Conservation (phyloP, 2,888 invertebrate genomes). For the Lithophane socia region DNA sequence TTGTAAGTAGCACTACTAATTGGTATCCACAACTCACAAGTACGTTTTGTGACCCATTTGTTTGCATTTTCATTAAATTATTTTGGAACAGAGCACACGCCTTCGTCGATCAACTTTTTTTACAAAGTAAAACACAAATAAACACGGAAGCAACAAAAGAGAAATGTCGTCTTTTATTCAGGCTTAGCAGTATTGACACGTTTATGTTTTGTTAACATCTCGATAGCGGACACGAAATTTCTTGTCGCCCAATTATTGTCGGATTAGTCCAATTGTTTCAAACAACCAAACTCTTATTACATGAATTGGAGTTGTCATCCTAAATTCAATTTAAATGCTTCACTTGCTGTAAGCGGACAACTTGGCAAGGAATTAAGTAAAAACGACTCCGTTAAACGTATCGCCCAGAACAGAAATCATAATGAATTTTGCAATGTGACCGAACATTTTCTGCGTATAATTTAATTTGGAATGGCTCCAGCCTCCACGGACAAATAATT, state of each 20-base stretch:
- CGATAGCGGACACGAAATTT: slow-evolving; percentile 52
- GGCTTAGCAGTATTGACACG: slow-evolving; percentile 45
- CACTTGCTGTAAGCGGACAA: slow-evolving; percentile 68
- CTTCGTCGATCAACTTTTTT: background rate
- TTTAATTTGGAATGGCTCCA: slow-evolving; percentile 89
- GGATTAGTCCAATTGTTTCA: slow-evolving; percentile 66
- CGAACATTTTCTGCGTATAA: slow-evolving; percentile 85
- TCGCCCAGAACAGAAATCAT: slow-evolving; percentile 77
- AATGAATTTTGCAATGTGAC: slow-evolving; percentile 84
- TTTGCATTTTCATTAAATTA: background rate
- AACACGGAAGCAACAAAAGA: slow-evolving; percentile 1
- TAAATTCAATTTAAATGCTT: slow-evolving; percentile 70
- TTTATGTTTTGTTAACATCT: slow-evolving; percentile 49
- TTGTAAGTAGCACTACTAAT: background rate
- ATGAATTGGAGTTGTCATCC: slow-evolving; percentile 69
- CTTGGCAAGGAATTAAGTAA: slow-evolving; percentile 76
- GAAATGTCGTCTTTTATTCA: slow-evolving; percentile 28
- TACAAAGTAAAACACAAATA: slow-evolving; percentile 5
- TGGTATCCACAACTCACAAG: background rate
- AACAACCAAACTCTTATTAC: slow-evolving; percentile 70
- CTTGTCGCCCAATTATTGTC: slow-evolving; percentile 62
- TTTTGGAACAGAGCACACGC: background rate
- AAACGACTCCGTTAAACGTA: slow-evolving; percentile 74
- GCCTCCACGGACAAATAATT: slow-evolving; percentile 87
- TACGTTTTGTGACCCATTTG: background rate